Conservation (phyloP, 2,113 vertebrate species). For the Podarcis cretensis region DNA sequence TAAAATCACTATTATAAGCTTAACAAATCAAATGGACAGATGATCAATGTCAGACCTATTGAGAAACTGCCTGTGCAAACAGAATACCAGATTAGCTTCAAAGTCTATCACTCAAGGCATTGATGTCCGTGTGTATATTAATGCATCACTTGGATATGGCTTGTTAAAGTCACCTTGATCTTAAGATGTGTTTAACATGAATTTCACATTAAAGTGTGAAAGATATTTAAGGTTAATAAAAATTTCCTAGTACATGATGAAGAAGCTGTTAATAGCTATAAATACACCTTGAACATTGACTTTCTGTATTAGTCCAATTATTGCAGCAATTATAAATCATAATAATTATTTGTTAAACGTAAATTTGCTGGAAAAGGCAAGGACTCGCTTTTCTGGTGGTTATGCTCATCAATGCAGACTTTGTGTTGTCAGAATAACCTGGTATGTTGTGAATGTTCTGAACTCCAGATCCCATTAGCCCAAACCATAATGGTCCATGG, state of each 20-base stretch:
- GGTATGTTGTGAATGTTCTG: too few relatives aligned
- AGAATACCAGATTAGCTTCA: conserved; percentile 58
- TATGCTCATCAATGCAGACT: conserved; percentile 2
- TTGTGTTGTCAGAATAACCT: not conserved
- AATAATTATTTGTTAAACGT: conserved; percentile 66
- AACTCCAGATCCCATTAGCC: too few relatives aligned
- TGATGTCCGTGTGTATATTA: conserved; percentile 50
- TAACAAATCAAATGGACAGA: conserved; percentile 64
- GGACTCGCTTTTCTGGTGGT: conserved; percentile 50
- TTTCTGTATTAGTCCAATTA: conserved; percentile 66
- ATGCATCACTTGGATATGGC: conserved; percentile 33
- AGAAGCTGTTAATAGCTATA: conserved; percentile 61
- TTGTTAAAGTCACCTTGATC: conserved; percentile 73
- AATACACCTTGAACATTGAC: conserved; percentile 55
- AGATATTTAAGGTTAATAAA: conserved; percentile 65
- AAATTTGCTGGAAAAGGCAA: conserved; percentile 31
- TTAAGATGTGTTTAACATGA: conserved; percentile 51
- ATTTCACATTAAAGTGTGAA: conserved; percentile 55
- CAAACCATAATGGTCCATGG: too few relatives aligned
- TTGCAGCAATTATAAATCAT: conserved; percentile 63
- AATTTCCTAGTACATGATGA: conserved; percentile 50
- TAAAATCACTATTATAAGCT: conserved; percentile 55
- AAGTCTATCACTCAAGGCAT: conserved; percentile 47
- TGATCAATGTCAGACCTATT: conserved; percentile 63
- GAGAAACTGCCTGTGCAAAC: conserved; percentile 57